phyloP scores from a whole-genome alignment of 2,888 invertebrate genomes.

The Neuroscelio doddi region DNA sequence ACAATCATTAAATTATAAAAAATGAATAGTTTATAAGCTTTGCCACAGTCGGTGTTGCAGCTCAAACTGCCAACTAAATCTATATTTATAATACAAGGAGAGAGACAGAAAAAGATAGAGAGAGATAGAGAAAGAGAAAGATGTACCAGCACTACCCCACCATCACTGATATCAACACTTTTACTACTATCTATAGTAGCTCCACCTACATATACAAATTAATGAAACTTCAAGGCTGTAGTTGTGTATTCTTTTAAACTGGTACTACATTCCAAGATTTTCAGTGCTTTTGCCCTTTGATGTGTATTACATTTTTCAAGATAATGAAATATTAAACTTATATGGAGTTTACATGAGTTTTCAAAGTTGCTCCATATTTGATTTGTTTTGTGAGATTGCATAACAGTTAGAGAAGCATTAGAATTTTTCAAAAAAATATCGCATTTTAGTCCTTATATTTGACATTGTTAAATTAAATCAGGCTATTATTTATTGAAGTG shows the following conservation, averaged over 20 bases:
- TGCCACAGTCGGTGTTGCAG: conserved; percentile 33
- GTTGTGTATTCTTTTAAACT: background rate
- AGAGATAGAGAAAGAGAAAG: conserved; percentile 14
- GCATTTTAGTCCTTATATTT: no score
- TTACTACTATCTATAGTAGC: conserved; percentile 31
- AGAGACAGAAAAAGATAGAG: conserved; percentile 38
- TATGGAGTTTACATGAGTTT: no score
- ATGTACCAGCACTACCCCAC: conserved; percentile 6
- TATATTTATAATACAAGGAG: conserved; percentile 46
- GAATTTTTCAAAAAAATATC: no score
- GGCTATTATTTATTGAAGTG: no score
- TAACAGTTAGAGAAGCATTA: no score
- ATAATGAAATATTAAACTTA: no score
- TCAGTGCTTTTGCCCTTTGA: background rate
- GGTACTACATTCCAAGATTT: background rate
- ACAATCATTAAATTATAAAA: conserved; percentile 6
- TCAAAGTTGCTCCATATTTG: no score
- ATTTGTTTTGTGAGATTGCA: background rate
- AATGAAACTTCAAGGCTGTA: conserved; percentile 39
- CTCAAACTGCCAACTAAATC: conserved; percentile 43
- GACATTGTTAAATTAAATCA: no score
- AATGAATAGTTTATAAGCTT: conserved; percentile 21
- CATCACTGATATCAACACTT: conserved; percentile 24
- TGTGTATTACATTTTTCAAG: no score
- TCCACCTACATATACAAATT: conserved; percentile 34